Base-by-base conservation (phyloP, 2,888 invertebrate genomes). In the Standfussiana lucernea region DNA sequence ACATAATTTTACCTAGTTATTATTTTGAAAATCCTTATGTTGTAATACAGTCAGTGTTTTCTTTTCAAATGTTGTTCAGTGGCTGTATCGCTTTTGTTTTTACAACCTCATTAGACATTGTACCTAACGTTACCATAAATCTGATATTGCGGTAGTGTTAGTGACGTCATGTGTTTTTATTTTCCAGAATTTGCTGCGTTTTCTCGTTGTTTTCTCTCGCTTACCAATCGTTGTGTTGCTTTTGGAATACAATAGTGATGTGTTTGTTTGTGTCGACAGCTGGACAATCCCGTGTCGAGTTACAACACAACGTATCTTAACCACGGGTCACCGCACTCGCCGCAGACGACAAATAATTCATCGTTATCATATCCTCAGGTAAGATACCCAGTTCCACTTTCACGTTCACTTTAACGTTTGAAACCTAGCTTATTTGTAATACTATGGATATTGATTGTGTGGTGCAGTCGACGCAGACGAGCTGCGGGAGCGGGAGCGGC, bases 351-450 rank as follows among this genome's bases (percentile, higher is more conserved):
- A 90, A 96, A 80, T 35, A 79, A 94, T 91, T 93, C 96, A 78
- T 93, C 94, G 85, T 95, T 95, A 89, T 95, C 95, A 73, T 96
- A 96, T 90, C 93, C 96, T 69, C 96, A 96, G 94, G 96, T 96
- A 62, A 86, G 86, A 61, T 53, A 7, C 5, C 24, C 28, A 35
- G 53, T 67, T 47, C 18, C 2, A 24, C 11, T 5, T 24, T n/a
- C n/a, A n/a, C n/a, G n/a, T n/a, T n/a, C n/a, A n/a, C n/a, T n/a
- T n/a, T n/a, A n/a, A n/a, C n/a, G n/a, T n/a, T n/a, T n/a, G n/a
- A n/a, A n/a, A n/a, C n/a, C n/a, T n/a, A n/a, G n/a, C n/a, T n/a
- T n/a, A 28, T 37, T 35, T 28, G 45, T 71, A 37, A n/a, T n/a
- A 8, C 24, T 53, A 56, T 61, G n/a, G n/a, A 24, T 72, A 18